Conservation (phyloP, 2,888 invertebrate genomes). For the Nebria brevicollis region DNA sequence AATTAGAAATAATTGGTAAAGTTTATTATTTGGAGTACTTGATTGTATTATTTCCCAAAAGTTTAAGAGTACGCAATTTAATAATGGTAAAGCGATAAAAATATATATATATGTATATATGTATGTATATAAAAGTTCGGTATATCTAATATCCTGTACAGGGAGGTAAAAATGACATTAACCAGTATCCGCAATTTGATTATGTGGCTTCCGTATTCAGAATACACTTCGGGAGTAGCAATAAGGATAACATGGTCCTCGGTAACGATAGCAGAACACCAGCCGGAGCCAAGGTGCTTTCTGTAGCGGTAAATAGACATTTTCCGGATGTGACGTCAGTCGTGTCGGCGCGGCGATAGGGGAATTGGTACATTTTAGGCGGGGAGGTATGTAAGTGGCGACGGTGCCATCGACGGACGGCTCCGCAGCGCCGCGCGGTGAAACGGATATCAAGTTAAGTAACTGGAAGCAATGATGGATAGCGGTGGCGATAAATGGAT, state of each 20-base stretch:
- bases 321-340: slow-evolving; percentile 42
- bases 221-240: slow-evolving; percentile 1
- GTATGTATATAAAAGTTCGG: neutral
- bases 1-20: too few species aligned
- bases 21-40: too few species aligned
- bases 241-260: neutral
- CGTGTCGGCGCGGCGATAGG: neutral
- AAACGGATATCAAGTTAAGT: slow-evolving; percentile 46
- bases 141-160: neutral
- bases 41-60: neutral
- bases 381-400: neutral
- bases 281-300: neutral
- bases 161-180: neutral
- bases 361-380: neutral
- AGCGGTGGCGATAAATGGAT: slow-evolving; percentile 45
- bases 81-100: neutral
- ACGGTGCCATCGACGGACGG: neutral
- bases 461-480: slow-evolving; percentile 47
- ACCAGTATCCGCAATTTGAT: neutral
- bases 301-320: slow-evolving; percentile 37
- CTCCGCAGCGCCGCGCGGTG: neutral
- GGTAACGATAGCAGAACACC: neutral
- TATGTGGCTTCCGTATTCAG: neutral
- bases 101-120: neutral
- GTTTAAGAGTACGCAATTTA: neutral